Conservation (phyloP, 2,888 invertebrate species). For the Chaetogeoica ovagalla region DNA sequence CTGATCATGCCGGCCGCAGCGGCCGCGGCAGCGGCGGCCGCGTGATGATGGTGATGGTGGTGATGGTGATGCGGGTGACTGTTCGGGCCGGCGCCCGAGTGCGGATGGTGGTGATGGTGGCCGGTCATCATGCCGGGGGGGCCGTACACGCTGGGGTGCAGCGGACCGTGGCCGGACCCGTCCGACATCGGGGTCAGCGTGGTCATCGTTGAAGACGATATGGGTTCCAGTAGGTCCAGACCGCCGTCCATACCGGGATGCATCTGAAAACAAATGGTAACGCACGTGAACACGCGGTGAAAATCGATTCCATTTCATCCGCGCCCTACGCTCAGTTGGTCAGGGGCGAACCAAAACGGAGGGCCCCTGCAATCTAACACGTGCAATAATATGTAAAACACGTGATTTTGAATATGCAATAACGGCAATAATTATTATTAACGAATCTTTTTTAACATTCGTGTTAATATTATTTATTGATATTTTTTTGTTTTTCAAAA, state of each 20-base stretch:
- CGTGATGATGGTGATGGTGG: conserved; percentile 70
- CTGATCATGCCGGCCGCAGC: conserved; percentile 42
- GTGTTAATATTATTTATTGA: too few species aligned
- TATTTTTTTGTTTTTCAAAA: too few species aligned
- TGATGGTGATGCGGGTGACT: conserved; percentile 74
- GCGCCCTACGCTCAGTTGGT: too few species aligned
- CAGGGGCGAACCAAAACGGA: too few species aligned
- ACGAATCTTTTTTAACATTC: too few species aligned
- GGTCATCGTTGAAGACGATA: conserved; percentile 83
- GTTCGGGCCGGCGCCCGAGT: conserved; percentile 64
- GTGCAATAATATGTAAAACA: too few species aligned
- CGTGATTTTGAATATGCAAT: too few species aligned
- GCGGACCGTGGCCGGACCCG: conserved; percentile 58
- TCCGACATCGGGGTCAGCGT: conserved; percentile 90
- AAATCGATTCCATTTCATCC: too few species aligned
- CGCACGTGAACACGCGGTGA: background rate
- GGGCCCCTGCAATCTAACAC: too few species aligned
- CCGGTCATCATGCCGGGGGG: conserved; percentile 63
- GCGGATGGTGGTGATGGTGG: conserved; percentile 64
- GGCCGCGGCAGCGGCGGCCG: conserved; percentile 69
- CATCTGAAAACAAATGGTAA: conserved; percentile 70
- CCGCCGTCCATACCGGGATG: conserved; percentile 91
- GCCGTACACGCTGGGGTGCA: conserved; percentile 62
- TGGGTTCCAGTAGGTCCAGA: conserved; percentile 87
- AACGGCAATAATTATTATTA: too few species aligned